phyloP scores from a whole-genome alignment of 2,113 vertebrate species.

The Bagarius yarrelli region DNA sequence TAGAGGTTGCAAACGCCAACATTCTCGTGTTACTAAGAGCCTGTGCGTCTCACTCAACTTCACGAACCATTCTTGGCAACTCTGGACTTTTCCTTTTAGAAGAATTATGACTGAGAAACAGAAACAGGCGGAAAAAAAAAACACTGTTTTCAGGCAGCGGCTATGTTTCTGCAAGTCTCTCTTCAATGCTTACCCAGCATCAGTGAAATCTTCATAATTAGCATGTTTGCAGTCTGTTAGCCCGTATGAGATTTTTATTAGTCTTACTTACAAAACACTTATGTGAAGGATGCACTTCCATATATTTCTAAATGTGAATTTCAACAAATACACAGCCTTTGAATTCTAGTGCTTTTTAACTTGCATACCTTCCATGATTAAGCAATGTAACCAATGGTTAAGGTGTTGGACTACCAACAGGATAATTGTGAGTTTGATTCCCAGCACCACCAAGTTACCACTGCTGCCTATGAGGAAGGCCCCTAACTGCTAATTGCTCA shows the following conservation, averaged over 20 bases:
- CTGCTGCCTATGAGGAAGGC: too few relatives aligned
- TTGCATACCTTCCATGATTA: background rate
- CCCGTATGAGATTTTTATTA: background rate
- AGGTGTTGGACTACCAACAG: too few relatives aligned
- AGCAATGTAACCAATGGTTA: too few relatives aligned
- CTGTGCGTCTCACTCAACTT: conserved; percentile 50
- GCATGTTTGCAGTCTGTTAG: background rate
- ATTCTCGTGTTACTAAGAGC: conserved; percentile 49
- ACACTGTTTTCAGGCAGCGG: conserved; percentile 5
- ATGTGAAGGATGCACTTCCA: background rate
- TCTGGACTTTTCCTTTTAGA: conserved; percentile 19
- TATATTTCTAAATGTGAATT: background rate
- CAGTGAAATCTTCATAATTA: background rate
- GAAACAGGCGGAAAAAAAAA: conserved; percentile 27
- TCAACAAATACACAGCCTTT: background rate
- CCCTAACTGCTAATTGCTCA: too few relatives aligned
- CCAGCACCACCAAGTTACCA: too few relatives aligned
- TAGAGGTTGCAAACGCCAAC: conserved; percentile 54
- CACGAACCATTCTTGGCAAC: conserved; percentile 49
- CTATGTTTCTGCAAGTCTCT: conserved; percentile 19
- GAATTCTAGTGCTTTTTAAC: background rate
- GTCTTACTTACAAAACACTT: background rate
- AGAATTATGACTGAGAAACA: conserved; percentile 19
- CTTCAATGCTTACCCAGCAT: background rate
- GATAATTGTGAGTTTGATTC: too few relatives aligned